Conservation (phyloP, 2,888 invertebrate species). For the Lysandra coridon region DNA sequence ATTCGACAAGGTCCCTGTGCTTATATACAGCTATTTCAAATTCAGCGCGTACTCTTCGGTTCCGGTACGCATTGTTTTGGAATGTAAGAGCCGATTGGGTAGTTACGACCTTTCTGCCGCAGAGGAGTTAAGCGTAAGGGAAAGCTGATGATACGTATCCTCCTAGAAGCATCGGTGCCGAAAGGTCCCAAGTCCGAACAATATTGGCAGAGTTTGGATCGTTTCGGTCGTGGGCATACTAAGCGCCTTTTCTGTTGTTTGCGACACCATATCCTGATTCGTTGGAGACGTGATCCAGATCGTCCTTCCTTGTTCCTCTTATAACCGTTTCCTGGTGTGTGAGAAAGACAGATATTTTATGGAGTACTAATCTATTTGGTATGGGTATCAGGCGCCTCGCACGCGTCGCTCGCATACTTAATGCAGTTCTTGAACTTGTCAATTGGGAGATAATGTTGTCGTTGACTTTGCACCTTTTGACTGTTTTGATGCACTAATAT, state of each 20-base stretch:
- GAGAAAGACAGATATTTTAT: constrained; percentile 51
- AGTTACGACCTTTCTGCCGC: constrained; percentile 65
- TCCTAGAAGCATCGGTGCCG: constrained; percentile 48
- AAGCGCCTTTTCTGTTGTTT: constrained; percentile 76
- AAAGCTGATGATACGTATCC: constrained; percentile 79
- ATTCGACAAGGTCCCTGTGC: constrained; percentile 69
- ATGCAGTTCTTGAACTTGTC: constrained; percentile 74
- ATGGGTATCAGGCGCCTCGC: constrained; percentile 62
- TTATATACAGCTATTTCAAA: constrained; percentile 81
- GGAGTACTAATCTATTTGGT: constrained; percentile 61
- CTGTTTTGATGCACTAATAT: not conserved
- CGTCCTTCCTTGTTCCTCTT: constrained; percentile 51
- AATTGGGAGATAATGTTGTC: constrained; percentile 60
- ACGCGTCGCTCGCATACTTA: constrained; percentile 66
- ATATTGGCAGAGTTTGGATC: constrained; percentile 48
- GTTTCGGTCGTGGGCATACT: constrained; percentile 55
- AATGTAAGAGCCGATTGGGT: constrained; percentile 56
- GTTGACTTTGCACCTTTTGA: constrained; percentile 39
- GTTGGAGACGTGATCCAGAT: constrained; percentile 63
- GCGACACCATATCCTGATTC: constrained; percentile 77
- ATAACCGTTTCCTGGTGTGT: constrained; percentile 42
- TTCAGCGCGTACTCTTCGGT: constrained; percentile 71
- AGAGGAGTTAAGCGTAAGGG: constrained; percentile 67
- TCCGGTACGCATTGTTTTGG: constrained; percentile 75
- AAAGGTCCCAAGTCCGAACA: constrained; percentile 63